Conservation (phyloP, 2,888 invertebrate species). For the Microchrysa polita region DNA sequence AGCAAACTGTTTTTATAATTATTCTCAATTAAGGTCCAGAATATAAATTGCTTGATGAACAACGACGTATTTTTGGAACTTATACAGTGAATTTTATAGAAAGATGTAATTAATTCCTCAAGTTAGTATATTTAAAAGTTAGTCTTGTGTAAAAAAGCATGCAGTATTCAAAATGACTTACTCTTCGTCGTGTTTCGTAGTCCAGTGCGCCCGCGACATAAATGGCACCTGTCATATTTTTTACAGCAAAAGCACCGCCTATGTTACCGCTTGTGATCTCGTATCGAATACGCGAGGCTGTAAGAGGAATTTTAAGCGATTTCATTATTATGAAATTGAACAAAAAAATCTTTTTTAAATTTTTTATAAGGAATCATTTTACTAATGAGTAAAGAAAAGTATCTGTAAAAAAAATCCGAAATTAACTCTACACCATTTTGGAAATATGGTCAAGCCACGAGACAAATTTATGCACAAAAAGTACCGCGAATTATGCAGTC, state of each 20-base stretch:
- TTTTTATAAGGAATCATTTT: no score
- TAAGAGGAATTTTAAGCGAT: constrained; percentile 41
- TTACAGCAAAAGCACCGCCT: constrained; percentile 97
- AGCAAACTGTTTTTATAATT: background rate
- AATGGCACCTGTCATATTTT: constrained; percentile 98
- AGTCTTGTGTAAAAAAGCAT: constrained; percentile 27
- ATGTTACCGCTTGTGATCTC: constrained; percentile 99
- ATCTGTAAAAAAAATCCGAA: no score
- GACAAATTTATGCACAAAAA: no score
- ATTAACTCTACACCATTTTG: no score
- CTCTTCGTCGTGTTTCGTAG: constrained; percentile 95
- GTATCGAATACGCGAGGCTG: constrained; percentile 98
- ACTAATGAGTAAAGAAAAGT: no score
- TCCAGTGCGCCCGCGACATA: constrained; percentile 97
- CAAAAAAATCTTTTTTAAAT: no score
- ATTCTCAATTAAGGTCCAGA: constrained; percentile 1
- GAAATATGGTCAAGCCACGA: no score
- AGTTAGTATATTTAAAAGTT: background rate
- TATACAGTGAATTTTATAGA: background rate
- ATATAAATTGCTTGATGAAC: background rate
- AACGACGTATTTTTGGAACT: constrained; percentile 38
- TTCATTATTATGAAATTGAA: no score
- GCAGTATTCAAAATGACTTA: constrained; percentile 67
- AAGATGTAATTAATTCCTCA: constrained; percentile 1
- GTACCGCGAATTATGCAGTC: no score